Conservation (phyloP, 2,888 invertebrate species). For the Venusia cambrica region DNA sequence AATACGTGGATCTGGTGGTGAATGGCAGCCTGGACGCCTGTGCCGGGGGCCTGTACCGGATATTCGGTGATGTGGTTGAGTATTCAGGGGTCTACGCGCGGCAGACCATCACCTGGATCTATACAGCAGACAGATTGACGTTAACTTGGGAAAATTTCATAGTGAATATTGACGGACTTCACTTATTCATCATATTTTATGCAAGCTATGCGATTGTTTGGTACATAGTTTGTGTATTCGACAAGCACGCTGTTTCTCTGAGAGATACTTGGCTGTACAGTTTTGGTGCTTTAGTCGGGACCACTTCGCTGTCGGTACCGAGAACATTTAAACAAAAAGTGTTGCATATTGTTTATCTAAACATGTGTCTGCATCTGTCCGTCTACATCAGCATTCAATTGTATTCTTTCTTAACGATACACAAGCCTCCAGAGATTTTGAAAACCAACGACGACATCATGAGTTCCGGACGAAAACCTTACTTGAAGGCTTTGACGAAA, state of each 20-base stretch:
- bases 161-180: constrained; percentile 44
- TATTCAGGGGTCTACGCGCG: constrained; percentile 59
- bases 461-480: constrained; percentile 45
- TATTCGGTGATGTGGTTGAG: constrained; percentile 51
- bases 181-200: constrained; percentile 56
- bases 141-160: constrained; percentile 53
- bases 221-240: constrained; percentile 44
- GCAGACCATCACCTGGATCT: constrained; percentile 55
- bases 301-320: constrained; percentile 44
- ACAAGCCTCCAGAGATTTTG: constrained; percentile 45
- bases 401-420: constrained; percentile 59
- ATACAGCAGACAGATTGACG: constrained; percentile 43
- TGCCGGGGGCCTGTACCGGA: constrained; percentile 58
- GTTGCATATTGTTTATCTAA: constrained; percentile 49
- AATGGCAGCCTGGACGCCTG: constrained; percentile 57
- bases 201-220: constrained; percentile 45
- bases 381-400: constrained; percentile 55
- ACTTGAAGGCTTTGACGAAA: constrained; percentile 40
- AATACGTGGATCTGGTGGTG: constrained; percentile 43
- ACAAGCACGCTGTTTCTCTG: constrained; percentile 38
- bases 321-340: constrained; percentile 52
- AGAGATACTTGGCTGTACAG: constrained; percentile 43
- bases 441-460: constrained; percentile 49
- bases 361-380: constrained; percentile 52
- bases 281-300: constrained; percentile 57